Conservation (phyloP, 2,888 invertebrate genomes). For the Artemia sp. region DNA sequence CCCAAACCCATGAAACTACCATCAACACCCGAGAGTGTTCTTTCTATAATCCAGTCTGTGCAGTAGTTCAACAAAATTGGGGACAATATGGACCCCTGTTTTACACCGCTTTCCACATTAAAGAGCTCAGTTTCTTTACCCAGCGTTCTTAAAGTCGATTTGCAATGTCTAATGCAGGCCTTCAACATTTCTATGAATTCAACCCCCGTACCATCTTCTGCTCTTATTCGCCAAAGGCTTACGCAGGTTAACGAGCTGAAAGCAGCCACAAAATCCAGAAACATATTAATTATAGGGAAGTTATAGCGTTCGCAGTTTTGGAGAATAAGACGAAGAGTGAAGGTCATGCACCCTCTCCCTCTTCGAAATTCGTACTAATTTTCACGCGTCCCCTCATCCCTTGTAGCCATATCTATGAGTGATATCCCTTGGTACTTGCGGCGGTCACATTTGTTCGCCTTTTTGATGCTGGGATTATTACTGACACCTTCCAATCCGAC, state of each 20-base stretch:
- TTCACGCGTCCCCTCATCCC: too few species aligned
- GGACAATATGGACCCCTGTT: neutral
- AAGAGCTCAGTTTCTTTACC: neutral
- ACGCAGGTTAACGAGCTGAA: neutral
- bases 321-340: neutral
- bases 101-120: constrained; percentile 1
- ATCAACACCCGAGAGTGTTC: neutral
- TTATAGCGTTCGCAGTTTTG: neutral
- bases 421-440: too few species aligned
- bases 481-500: too few species aligned
- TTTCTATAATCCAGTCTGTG: constrained; percentile 5
- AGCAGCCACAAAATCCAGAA: constrained; percentile 6
- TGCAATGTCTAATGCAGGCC: neutral
- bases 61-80: constrained; percentile 7
- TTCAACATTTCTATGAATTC: neutral
- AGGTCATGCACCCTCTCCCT: neutral
- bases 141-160: neutral
- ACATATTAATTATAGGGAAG: neutral
- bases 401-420: too few species aligned
- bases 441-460: too few species aligned
- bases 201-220: too few species aligned
- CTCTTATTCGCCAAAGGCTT: too few species aligned
- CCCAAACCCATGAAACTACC: neutral
- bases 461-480: too few species aligned
- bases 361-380: neutral